Evolutionary conservation across 2,888 invertebrate genomes (phyloP).

Genomic region (Sinotaia quadrata): DNA sequence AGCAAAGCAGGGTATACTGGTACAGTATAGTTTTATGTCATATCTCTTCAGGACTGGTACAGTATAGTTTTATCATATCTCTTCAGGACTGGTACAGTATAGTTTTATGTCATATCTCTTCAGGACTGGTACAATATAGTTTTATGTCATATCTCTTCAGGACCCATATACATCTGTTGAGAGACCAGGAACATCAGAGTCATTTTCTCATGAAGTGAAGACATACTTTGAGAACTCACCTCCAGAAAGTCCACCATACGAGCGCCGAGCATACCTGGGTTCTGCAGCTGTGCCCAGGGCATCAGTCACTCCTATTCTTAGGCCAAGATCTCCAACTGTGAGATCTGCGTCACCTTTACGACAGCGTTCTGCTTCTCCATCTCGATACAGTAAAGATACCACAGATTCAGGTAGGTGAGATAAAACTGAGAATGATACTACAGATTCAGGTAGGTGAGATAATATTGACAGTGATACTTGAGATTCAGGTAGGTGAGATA

Average conservation of each 20-base stretch:
- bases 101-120: background rate
- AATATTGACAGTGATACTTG: background rate
- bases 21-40: background rate
- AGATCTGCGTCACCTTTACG: conserved; percentile 36
- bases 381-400: conserved; percentile 8
- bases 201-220: conserved; percentile 47
- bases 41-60: conserved; percentile 1
- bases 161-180: no score
- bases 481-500: conserved; percentile 27
- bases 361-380: conserved; percentile 5
- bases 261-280: conserved; percentile 40
- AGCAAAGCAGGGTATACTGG: no score
- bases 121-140: conserved; percentile 10
- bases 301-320: conserved; percentile 30
- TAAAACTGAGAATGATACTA: background rate
- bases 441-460: conserved; percentile 27
- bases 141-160: no score
- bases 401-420: conserved; percentile 27
- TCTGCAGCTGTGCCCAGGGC: conserved; percentile 1
- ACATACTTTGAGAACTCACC: conserved; percentile 55
- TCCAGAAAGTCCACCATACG: conserved; percentile 58
- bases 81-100: no score
- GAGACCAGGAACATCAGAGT: conserved; percentile 14
- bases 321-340: conserved; percentile 36
- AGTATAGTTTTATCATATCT: background rate